These are phyloP conservation scores for Atta colombica DNA, from an alignment of 1,140 invertebrate species.

Conservation along the genomic window DNA sequence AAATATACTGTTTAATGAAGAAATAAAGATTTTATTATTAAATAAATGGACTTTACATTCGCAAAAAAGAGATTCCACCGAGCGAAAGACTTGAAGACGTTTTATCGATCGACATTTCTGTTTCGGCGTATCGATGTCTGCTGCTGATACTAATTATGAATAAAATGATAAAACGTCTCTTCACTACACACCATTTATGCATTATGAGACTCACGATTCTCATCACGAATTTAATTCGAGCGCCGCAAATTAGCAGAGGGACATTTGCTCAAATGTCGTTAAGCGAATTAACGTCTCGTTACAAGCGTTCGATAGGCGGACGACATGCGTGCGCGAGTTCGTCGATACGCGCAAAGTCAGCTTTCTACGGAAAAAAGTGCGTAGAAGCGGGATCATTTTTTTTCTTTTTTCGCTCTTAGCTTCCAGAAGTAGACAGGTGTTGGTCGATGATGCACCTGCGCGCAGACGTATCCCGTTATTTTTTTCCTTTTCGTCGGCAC, in stretches of 20 bases:
- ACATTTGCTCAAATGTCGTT: constrained; percentile 30
- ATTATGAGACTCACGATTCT: background rate
- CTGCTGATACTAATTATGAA: background rate
- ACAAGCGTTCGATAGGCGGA: constrained; percentile 28
- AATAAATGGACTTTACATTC: background rate
- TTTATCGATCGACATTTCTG: background rate
- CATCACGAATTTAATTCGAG: constrained; percentile 26
- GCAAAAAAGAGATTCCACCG: background rate
- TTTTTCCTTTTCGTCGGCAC: constrained; percentile 24
- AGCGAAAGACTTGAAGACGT: background rate
- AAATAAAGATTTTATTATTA: background rate
- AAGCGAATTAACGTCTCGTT: constrained; percentile 56
- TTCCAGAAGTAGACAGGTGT: constrained; percentile 59
- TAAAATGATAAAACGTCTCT: background rate
- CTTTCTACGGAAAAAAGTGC: constrained; percentile 37
- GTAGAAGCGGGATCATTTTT: constrained; percentile 23
- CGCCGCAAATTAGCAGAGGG: constrained; percentile 29
- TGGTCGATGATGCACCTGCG: constrained; percentile 56
- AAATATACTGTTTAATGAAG: background rate
- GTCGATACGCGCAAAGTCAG: background rate
- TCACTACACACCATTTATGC: background rate
- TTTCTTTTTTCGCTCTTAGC: constrained; percentile 24
- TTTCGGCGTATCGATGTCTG: background rate
- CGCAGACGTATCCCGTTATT: constrained; percentile 25
- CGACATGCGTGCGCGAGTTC: background rate